A percentile compares a stretch with the other conserved stretches of the same genome.
phyloP scores from a whole-genome alignment of 2,797 vertebrate genomes.

The Sus cebifrons region DNA sequence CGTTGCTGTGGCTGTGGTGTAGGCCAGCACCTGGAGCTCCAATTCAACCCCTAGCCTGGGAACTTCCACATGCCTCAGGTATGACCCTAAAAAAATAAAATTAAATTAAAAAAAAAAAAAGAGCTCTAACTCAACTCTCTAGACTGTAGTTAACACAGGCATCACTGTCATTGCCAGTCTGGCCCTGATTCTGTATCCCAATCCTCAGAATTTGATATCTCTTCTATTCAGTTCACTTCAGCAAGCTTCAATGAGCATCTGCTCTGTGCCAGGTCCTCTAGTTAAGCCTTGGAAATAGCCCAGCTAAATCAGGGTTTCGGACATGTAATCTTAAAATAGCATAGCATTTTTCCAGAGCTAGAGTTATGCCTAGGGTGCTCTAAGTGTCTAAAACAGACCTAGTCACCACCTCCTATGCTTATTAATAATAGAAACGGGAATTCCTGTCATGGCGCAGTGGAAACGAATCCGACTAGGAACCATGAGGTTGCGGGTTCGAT shows the following conservation, averaged over 20 bases:
- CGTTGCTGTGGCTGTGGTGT: too few species aligned
- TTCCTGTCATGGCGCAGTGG: too few species aligned
- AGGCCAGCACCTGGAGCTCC: too few species aligned
- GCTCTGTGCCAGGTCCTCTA: slow-evolving; percentile 4
- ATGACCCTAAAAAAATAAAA: too few species aligned
- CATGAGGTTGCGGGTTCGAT: too few species aligned
- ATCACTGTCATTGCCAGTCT: slow-evolving; percentile 10
- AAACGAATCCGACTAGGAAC: too few species aligned
- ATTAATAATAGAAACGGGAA: slow-evolving; percentile 41
- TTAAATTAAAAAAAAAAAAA: too few species aligned
- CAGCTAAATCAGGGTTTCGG: slow-evolving; percentile 38
- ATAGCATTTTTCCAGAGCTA: slow-evolving; percentile 56
- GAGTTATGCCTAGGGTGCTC: background rate
- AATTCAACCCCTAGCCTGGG: too few species aligned
- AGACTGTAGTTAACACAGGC: background rate
- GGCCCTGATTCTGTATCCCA: background rate
- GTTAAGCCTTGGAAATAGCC: slow-evolving; percentile 44
- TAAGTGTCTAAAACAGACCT: slow-evolving; percentile 29
- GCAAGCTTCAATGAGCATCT: slow-evolving; percentile 61
- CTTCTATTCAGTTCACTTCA: slow-evolving; percentile 53
- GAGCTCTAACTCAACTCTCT: slow-evolving; percentile 42
- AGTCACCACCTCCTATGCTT: slow-evolving; percentile 32
- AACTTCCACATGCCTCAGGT: too few species aligned
- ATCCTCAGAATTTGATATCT: slow-evolving; percentile 50
- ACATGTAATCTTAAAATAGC: slow-evolving; percentile 47